phyloP scores from a whole-genome alignment of 2,797 vertebrate species.

The Gymnocypris eckloni region DNA sequence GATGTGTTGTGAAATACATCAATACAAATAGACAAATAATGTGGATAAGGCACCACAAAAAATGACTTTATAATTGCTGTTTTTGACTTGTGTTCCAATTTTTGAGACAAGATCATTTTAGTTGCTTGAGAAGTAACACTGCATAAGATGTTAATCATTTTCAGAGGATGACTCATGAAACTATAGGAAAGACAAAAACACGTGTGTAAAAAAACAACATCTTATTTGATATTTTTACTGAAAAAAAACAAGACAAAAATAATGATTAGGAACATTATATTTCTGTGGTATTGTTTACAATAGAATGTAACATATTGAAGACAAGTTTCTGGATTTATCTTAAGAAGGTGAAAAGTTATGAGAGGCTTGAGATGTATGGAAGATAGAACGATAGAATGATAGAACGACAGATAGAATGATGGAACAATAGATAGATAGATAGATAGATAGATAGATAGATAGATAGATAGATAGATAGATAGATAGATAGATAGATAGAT shows the following conservation, averaged over 20 bases:
- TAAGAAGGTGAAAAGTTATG: neutral
- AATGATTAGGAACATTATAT: neutral
- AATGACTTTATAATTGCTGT: neutral
- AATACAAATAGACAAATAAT: slow-evolving; percentile 7
- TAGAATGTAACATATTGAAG: neutral
- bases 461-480: neutral
- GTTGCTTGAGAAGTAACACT: neutral
- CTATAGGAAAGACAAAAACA: neutral
- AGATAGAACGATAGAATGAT: too few relatives aligned
- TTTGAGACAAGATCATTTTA: neutral
- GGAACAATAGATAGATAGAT: neutral
- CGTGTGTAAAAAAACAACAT: neutral
- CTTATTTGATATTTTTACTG: neutral
- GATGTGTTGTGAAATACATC: neutral
- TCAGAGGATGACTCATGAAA: neutral
- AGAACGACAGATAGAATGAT: neutral
- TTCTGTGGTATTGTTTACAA: neutral
- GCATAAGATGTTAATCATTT: neutral
- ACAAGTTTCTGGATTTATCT: neutral
- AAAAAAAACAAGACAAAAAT: neutral
- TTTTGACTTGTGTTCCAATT: neutral
- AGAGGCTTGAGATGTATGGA: neutral
- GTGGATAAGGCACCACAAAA: neutral
- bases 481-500: too few relatives aligned
- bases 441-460: neutral